Percentiles rank a stretch among this genome's conserved stretches.
Conservation (phyloP, 2,113 vertebrate genomes). For the Siniperca chuatsi region DNA sequence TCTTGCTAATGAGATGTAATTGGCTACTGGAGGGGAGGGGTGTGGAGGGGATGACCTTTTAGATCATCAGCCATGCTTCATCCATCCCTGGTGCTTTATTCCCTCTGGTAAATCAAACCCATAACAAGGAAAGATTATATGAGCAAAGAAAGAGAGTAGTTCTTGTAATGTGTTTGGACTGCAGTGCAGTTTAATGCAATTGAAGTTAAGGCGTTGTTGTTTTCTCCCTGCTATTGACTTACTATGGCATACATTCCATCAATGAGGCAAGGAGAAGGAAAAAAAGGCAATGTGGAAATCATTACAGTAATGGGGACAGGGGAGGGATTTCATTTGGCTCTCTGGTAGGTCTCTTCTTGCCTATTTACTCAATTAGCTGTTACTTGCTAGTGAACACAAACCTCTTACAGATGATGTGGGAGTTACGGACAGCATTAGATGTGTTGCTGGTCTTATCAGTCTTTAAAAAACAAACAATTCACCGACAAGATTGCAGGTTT, state of each 20-base stretch:
- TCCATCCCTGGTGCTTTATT: conserved; percentile 44
- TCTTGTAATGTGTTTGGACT: background rate
- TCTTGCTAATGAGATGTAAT: conserved; percentile 77
- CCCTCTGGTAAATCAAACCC: conserved; percentile 20
- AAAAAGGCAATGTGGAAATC: conserved; percentile 80
- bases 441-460: conserved; percentile 64
- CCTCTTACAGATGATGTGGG: conserved; percentile 62
- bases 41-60: conserved; percentile 70
- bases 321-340: conserved; percentile 73
- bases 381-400: conserved; percentile 65
- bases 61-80: conserved; percentile 47
- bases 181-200: conserved; percentile 31
- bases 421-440: background rate
- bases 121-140: background rate
- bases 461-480: conserved; percentile 32
- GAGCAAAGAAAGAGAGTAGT: background rate
- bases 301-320: conserved; percentile 77
- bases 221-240: conserved; percentile 62
- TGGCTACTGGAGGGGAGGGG: conserved; percentile 69
- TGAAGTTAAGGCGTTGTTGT: conserved; percentile 58
- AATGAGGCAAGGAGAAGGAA: conserved; percentile 54
- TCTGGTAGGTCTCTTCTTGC: conserved; percentile 68
- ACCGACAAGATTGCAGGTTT: conserved; percentile 27
- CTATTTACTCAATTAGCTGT: conserved; percentile 74
- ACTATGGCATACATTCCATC: conserved; percentile 58